phyloP scores from a whole-genome alignment of 2,888 invertebrate species.

The Nowickia ferox region DNA sequence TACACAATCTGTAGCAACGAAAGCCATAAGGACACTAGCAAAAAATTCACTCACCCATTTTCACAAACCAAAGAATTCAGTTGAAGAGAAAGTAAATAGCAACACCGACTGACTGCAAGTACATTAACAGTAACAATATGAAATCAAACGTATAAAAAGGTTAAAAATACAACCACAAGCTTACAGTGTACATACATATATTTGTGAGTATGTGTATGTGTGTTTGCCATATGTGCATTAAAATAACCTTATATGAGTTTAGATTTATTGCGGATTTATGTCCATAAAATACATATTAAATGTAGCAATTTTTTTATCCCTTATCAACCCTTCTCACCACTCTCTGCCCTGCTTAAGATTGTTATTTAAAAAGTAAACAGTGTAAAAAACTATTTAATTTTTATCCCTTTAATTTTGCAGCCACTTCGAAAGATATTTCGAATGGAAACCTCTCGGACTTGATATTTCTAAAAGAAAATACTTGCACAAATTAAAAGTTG shows the following conservation, averaged over 20 bases:
- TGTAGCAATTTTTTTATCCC: background rate
- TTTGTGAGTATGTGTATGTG: background rate
- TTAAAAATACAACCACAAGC: constrained; percentile 25
- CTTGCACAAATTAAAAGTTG: too few species aligned
- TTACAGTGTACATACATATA: background rate
- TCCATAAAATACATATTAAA: constrained; percentile 18
- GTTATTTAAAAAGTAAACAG: background rate
- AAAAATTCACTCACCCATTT: constrained; percentile 55
- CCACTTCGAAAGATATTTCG: too few species aligned
- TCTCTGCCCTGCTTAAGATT: background rate
- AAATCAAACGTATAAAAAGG: constrained; percentile 58
- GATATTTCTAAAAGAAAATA: too few species aligned
- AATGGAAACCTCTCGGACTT: too few species aligned
- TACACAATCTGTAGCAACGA: constrained; percentile 11
- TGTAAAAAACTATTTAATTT: too few species aligned
- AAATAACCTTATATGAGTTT: background rate
- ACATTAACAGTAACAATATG: constrained; percentile 59
- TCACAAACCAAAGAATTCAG: constrained; percentile 50
- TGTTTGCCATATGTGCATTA: too few species aligned
- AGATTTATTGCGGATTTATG: background rate
- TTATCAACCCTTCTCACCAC: background rate
- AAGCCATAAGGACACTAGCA: constrained; percentile 29
- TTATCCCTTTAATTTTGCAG: too few species aligned
- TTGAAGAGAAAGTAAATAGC: constrained; percentile 11
- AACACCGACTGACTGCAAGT: constrained; percentile 28